A percentile compares a stretch with the other conserved stretches of the same genome.
Conservation (phyloP, 2,888 invertebrate species). For the Calephelis perditalis region DNA sequence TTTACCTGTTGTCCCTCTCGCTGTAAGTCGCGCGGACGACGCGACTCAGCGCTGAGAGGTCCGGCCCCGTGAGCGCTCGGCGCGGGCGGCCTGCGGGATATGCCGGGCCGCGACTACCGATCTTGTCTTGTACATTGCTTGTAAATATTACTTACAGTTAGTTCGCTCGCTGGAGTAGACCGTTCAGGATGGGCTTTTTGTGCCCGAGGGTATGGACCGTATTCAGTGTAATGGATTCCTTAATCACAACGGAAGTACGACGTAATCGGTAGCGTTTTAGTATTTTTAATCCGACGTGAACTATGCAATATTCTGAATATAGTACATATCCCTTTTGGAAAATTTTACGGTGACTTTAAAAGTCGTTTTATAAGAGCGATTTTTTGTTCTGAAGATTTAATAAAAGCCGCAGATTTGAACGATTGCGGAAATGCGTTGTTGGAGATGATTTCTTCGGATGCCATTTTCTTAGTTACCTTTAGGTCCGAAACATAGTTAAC, state of each 20-base stretch:
- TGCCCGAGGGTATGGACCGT: constrained; percentile 41
- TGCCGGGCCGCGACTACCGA: constrained; percentile 34
- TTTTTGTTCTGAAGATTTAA: constrained; percentile 41
- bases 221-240: constrained; percentile 45
- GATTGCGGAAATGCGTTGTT: constrained; percentile 36
- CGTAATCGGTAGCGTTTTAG: constrained; percentile 28
- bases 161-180: constrained; percentile 44
- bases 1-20: constrained; percentile 75
- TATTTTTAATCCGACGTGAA: constrained; percentile 33
- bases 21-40: constrained; percentile 43
- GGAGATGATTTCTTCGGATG: constrained; percentile 60
- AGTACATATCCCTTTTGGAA: constrained; percentile 58
- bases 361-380: constrained; percentile 36
- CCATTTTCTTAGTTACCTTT: constrained; percentile 75
- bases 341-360: constrained; percentile 44
- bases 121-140: constrained; percentile 67
- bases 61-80: constrained; percentile 50
- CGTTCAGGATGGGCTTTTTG: constrained; percentile 34
- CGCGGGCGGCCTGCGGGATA: constrained; percentile 47
- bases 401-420: constrained; percentile 38
- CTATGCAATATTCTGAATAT: constrained; percentile 54
- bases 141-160: constrained; percentile 62
- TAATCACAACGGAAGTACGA: constrained; percentile 20
- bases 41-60: constrained; percentile 40
- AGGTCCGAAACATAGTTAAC: constrained; percentile 71